Evolutionary conservation across 2,888 invertebrate genomes (phyloP).

Genomic region (Drosophila rellima): DNA sequence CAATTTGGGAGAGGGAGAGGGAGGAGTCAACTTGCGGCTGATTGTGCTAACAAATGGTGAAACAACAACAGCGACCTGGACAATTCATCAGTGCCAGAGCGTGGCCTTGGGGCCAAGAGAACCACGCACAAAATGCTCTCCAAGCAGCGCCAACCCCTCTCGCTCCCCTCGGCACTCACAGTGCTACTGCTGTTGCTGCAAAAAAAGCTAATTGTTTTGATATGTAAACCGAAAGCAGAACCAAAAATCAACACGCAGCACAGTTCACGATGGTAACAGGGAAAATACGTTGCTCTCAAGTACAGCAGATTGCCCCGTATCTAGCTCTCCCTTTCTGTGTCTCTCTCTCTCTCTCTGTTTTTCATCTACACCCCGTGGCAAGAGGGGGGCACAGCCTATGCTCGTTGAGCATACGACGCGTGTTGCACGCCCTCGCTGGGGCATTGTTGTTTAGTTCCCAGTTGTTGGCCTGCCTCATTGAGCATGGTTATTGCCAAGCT

Average conservation of each 20-base stretch:
- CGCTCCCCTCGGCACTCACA: background rate
- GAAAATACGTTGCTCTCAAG: conserved; percentile 47
- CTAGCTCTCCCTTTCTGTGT: conserved; percentile 1
- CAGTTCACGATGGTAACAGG: background rate
- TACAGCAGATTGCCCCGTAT: conserved; percentile 51
- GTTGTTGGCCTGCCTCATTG: conserved; percentile 81
- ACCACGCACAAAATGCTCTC: conserved; percentile 66
- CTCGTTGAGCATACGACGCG: conserved; percentile 80
- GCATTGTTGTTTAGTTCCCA: conserved; percentile 63
- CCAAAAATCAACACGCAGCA: conserved; percentile 77
- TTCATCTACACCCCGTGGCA: conserved; percentile 30
- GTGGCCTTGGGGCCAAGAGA: conserved; percentile 71
- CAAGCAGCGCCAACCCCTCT: conserved; percentile 11
- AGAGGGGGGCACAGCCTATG: conserved; percentile 17
- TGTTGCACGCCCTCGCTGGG: conserved; percentile 74
- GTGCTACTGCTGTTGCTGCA: conserved; percentile 13
- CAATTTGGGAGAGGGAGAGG: conserved; percentile 36
- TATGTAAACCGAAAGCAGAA: conserved; percentile 77
- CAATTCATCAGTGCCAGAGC: conserved; percentile 62
- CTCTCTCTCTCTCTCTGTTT: background rate
- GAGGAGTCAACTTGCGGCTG: conserved; percentile 25
- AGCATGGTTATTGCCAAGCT: conserved; percentile 85
- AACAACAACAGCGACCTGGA: conserved; percentile 44
- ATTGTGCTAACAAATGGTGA: conserved; percentile 53
- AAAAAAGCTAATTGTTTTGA: conserved; percentile 74